Evolutionary conservation across 2,888 invertebrate species (phyloP).

Genomic region (Acanthosepion pharaonis): DNA sequence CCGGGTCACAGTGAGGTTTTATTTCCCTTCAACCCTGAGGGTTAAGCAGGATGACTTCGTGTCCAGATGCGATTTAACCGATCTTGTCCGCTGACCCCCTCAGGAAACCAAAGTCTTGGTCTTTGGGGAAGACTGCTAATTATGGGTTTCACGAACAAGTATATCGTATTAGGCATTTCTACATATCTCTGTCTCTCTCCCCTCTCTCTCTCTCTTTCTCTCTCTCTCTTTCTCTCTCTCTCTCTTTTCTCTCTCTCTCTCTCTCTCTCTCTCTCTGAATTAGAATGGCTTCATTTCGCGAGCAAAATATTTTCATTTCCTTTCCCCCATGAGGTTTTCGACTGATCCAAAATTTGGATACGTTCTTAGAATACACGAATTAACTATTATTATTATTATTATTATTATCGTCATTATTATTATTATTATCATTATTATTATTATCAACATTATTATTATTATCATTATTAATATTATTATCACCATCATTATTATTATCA

Average conservation of each 20-base stretch:
- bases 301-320: slow-evolving; percentile 12
- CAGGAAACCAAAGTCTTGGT: not conserved
- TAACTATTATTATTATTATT: not conserved
- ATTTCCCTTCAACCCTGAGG: not conserved
- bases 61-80: not conserved
- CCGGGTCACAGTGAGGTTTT: not conserved
- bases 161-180: not conserved
- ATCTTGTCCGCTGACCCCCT: not conserved
- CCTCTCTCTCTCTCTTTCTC: not conserved
- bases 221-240: too few relatives aligned
- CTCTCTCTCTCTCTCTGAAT: not conserved
- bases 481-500: not conserved
- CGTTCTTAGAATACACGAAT: not conserved
- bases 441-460: not conserved
- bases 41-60: not conserved
- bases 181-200: not conserved
- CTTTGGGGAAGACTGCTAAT: not conserved
- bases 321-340: not conserved
- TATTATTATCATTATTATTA: not conserved
- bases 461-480: not conserved
- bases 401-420: too few relatives aligned
- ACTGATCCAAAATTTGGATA: not conserved
- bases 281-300: not conserved
- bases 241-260: too few relatives aligned
- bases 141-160: not conserved